Evolutionary conservation across 2,797 vertebrate genomes (phyloP).

Genomic region (Benthosema pterotum): DNA sequence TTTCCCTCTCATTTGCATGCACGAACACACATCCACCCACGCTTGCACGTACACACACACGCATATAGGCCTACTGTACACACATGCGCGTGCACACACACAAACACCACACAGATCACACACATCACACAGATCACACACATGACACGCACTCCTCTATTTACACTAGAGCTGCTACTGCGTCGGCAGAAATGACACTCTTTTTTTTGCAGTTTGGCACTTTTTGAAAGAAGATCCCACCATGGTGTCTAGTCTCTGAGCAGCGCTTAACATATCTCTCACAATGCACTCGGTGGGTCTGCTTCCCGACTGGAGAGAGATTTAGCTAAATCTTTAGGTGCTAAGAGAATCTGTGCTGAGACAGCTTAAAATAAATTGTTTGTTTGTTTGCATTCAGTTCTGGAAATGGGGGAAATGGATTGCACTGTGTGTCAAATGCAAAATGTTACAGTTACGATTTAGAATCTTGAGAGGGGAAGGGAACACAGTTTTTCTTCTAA

Average conservation of each 20-base stretch:
- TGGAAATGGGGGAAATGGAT: neutral
- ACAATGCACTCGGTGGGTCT: neutral
- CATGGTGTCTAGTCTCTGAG: neutral
- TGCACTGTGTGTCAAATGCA: neutral
- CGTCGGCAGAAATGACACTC: conserved; percentile 24
- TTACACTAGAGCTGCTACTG: conserved; percentile 15
- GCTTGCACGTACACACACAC: too few relatives aligned
- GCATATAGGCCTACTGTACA: too few relatives aligned
- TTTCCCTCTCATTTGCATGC: too few relatives aligned
- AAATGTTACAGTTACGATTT: neutral
- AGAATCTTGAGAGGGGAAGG: neutral
- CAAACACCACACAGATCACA: too few relatives aligned
- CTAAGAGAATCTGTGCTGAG: neutral
- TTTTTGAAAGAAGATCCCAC: conserved; percentile 1
- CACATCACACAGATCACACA: conserved; percentile 1
- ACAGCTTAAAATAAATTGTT: neutral
- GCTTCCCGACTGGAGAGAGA: neutral
- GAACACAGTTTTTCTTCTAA: too few relatives aligned
- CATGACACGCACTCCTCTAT: conserved; percentile 23
- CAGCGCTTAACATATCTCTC: neutral
- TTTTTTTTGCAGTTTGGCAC: neutral
- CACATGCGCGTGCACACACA: too few relatives aligned
- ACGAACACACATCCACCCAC: too few relatives aligned
- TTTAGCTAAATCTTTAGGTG: neutral
- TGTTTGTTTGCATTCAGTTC: neutral